Evolutionary conservation across 2,888 invertebrate species (phyloP).

Genomic region (Apodemia duryi): DNA sequence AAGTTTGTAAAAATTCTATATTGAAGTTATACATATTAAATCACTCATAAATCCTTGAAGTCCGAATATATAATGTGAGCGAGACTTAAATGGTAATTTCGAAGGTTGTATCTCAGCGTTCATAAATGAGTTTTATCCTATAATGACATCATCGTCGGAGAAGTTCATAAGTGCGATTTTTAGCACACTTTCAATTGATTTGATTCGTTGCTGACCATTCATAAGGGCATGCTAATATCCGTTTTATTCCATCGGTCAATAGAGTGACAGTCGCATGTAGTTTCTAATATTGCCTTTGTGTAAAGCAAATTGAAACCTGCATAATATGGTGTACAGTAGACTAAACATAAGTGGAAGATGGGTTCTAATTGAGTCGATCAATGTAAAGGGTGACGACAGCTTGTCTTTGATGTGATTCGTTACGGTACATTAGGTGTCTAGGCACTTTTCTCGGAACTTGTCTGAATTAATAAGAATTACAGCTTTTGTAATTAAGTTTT

Average conservation of each 20-base stretch:
- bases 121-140: constrained; percentile 27
- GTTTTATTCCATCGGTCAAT: not conserved
- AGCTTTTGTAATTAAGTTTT: not conserved
- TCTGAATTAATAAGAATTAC: not conserved
- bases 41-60: not conserved
- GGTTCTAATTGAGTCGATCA: constrained; percentile 20
- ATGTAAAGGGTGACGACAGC: constrained; percentile 18
- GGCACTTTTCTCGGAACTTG: not conserved
- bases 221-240: constrained; percentile 14
- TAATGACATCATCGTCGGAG: constrained; percentile 46
- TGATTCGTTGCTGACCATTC: constrained; percentile 19
- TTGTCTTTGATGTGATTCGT: constrained; percentile 12
- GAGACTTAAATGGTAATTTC: constrained; percentile 9
- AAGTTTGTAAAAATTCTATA: too few species aligned
- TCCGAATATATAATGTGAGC: constrained; percentile 3
- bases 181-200: constrained; percentile 36
- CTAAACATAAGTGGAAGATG: constrained; percentile 14
- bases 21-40: too few species aligned
- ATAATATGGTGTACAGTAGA: not conserved
- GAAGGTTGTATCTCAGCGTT: constrained; percentile 16
- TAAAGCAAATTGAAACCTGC: constrained; percentile 9
- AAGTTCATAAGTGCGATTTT: constrained; percentile 42
- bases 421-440: not conserved
- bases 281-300: not conserved
- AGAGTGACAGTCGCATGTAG: not conserved